Base-by-base conservation (phyloP, 2,888 invertebrate genomes). In the Diarsia brunnea region DNA sequence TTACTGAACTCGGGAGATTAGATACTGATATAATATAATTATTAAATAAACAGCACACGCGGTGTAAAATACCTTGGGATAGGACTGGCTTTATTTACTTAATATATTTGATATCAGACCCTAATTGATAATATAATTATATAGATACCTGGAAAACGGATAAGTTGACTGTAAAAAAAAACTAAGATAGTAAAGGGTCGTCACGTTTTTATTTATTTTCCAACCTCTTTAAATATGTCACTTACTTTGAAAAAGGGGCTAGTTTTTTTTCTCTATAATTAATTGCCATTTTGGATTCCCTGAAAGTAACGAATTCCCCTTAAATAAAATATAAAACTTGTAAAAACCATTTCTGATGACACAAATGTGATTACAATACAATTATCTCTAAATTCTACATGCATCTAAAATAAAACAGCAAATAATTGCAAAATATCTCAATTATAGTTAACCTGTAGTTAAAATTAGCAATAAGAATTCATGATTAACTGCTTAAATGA, bases 401-500 rank as follows among this genome's bases (percentile, higher is more conserved):
- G 12, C 5, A 47, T 38, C 19, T 4, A 12, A 58, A 14, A 24
- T 3, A 27, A 21, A 19, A 14, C 4, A 3, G 16, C 4, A 60
- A 69, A 53, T 55, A 53, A 70, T 31, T 45, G 45, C 60, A 73
- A 61, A 61, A 63, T 43, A 55, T 47, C 19, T 21, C 47, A 71
- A 61, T 73, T 78, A 51, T 78, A 85, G 47, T 73, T 73, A 78
- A 83, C 38, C 47, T 24, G 45, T 66, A 73, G 68, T 81, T 71
- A 58, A 58, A 80, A 80, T 85, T 73, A 65, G 70, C 74, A 77
- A 82, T 67, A 86, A 84, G 74, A 72, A 77, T 70, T 81, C 47
- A 73, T 79, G 73, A 87, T 87, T 88, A 84, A 81, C 82, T 71
- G 69, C 79, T 80, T 75, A 82, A 81, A 75, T 78, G 60, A 80